Evolutionary conservation across 2,888 invertebrate species (phyloP).

Genomic region (Drosophila buzzatii): DNA sequence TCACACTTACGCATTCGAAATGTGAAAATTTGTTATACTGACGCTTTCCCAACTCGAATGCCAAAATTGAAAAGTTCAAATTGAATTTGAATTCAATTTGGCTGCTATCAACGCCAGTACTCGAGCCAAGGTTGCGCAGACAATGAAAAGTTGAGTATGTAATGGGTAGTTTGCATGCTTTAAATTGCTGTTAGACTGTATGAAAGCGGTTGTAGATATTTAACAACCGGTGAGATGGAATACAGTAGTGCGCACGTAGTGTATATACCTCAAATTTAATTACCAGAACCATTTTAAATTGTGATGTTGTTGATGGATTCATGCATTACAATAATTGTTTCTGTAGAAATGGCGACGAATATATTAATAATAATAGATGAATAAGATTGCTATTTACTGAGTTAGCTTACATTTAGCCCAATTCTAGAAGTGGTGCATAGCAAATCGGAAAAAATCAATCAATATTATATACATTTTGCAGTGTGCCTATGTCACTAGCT

Average conservation of each 20-base stretch:
- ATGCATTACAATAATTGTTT: background rate
- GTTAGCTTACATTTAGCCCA: too few species aligned
- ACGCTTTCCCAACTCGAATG: slow-evolving; percentile 32
- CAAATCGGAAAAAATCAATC: too few species aligned
- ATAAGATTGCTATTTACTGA: too few species aligned
- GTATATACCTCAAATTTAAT: background rate
- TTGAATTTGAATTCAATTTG: slow-evolving; percentile 85
- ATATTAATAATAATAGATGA: too few species aligned
- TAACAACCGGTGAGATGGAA: slow-evolving; percentile 5
- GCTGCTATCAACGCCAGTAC: slow-evolving; percentile 50
- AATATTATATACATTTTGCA: too few species aligned
- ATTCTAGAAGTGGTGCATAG: too few species aligned
- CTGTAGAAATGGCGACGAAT: background rate
- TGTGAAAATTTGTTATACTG: slow-evolving; percentile 47
- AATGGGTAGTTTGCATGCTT: slow-evolving; percentile 63
- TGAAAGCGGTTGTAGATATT: background rate
- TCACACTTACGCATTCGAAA: slow-evolving; percentile 76
- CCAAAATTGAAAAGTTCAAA: slow-evolving; percentile 84
- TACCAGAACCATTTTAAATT: background rate
- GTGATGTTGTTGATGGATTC: background rate
- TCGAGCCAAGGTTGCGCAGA: slow-evolving; percentile 49
- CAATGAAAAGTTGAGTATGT: slow-evolving; percentile 53
- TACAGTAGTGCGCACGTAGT: background rate
- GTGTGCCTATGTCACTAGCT: too few species aligned
- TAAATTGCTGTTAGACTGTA: slow-evolving; percentile 7